Percentiles rank a stretch among this genome's conserved stretches.
Conservation (phyloP, 2,113 vertebrate genomes). For the Bathybates hornii region DNA sequence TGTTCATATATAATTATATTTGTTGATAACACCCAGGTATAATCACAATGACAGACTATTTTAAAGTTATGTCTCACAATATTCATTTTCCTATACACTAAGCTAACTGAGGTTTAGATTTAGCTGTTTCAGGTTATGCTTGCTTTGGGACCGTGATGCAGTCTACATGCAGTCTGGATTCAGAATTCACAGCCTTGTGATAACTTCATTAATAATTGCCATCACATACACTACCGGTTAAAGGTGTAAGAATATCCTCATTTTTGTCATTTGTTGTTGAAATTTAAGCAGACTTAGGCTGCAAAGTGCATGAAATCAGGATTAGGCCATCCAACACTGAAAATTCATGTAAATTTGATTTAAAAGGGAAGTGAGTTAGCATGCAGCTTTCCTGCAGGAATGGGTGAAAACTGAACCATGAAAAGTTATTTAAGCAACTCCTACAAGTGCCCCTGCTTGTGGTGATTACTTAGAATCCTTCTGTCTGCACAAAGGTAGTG, state of each 20-base stretch:
- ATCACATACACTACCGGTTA: not conserved
- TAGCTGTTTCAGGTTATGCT: not conserved
- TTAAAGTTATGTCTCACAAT: not conserved
- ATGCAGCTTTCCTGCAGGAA: not conserved
- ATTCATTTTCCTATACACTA: not conserved
- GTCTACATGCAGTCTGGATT: not conserved
- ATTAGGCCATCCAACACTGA: not conserved
- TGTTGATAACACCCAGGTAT: not conserved
- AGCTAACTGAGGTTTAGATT: not conserved
- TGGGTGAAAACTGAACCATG: not conserved
- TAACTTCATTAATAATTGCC: not conserved
- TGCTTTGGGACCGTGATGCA: not conserved
- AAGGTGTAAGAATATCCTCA: not conserved
- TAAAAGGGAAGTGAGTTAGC: not conserved
- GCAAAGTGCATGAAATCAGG: not conserved
- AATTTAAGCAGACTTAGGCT: fast-evolving
- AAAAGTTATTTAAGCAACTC: not conserved
- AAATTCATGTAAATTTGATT: not conserved
- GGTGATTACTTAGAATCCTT: not conserved
- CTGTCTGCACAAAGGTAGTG: not conserved
- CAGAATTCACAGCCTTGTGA: not conserved
- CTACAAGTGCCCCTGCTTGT: not conserved
- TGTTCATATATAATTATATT: not conserved
- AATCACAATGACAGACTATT: not conserved
- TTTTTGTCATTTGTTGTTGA: not conserved